phyloP scores from a whole-genome alignment of 1,140 invertebrate genomes.

The Harpegnathos saltator region DNA sequence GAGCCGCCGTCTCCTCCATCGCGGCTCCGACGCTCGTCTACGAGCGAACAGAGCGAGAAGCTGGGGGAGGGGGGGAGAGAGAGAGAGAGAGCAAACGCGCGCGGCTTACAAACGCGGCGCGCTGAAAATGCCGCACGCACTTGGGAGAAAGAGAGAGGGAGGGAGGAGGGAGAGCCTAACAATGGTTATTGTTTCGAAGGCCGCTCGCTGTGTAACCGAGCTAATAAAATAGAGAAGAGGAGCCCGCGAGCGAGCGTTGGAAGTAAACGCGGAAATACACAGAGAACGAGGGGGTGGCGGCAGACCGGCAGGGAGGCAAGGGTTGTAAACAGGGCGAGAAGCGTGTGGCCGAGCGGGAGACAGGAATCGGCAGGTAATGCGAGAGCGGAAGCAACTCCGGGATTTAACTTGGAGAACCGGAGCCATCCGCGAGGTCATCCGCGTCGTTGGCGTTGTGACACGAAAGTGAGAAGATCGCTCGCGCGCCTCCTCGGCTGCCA shows the following conservation, averaged over 20 bases:
- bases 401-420: slow-evolving; percentile 23
- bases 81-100: not conserved
- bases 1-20: slow-evolving; percentile 29
- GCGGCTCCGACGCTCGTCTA: slow-evolving; percentile 28
- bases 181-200: slow-evolving; percentile 79
- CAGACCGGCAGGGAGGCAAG: no score
- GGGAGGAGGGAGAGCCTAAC: slow-evolving; percentile 69
- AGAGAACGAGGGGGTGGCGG: no score
- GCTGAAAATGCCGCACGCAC: slow-evolving; percentile 61
- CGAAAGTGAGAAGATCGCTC: not conserved
- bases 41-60: slow-evolving; percentile 67
- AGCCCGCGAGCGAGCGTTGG: not conserved
- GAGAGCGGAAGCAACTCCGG: not conserved
- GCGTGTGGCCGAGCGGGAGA: not conserved
- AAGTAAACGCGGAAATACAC: slow-evolving; percentile 11
- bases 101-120: slow-evolving; percentile 55
- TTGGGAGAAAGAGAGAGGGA: no score
- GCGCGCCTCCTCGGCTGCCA: not conserved
- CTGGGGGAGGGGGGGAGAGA: slow-evolving; percentile 3
- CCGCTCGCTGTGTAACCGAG: slow-evolving; percentile 66
- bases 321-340: not conserved
- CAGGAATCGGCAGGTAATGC: slow-evolving; percentile 29
- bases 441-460: slow-evolving; percentile 9
- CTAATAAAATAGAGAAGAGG: slow-evolving; percentile 76
- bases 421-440: not conserved